A percentile compares a stretch with the other conserved stretches of the same genome.
Conservation (phyloP, 2,797 vertebrate genomes). For the Spheniscus humboldti region DNA sequence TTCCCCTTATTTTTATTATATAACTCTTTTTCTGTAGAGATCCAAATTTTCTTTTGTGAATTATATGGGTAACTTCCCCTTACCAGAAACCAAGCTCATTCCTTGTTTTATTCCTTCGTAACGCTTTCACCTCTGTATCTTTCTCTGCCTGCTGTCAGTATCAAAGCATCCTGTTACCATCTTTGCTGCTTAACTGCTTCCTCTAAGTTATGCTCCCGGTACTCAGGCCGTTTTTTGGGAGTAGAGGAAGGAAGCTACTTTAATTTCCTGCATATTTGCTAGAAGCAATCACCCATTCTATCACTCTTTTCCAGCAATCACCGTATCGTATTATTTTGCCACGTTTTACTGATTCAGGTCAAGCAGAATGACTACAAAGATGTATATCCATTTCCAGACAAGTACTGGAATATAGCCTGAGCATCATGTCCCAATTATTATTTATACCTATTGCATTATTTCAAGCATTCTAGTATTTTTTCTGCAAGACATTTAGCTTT, state of each 20-base stretch:
- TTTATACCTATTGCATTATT: neutral
- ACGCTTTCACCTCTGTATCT: neutral
- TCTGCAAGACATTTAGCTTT: neutral
- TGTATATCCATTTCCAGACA: neutral
- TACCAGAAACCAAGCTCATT: neutral
- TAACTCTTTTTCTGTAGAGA: neutral
- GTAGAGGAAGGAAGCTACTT: neutral
- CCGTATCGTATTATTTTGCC: neutral
- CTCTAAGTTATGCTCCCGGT: neutral
- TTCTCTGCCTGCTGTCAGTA: neutral
- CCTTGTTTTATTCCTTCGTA: neutral
- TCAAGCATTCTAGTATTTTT: neutral
- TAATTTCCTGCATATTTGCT: neutral
- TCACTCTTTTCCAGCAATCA: neutral
- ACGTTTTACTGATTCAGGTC: neutral
- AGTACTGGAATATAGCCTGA: neutral
- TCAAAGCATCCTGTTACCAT: neutral
- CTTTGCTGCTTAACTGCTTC: neutral
- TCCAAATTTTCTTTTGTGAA: neutral
- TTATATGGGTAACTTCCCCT: neutral
- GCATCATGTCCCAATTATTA: neutral
- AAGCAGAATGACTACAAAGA: neutral
- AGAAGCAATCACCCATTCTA: neutral
- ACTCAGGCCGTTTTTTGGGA: neutral
- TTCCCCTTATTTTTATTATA: neutral